Evolutionary conservation across 2,797 vertebrate genomes (phyloP), one percentile per base, ranked within the genome.

Genomic region (Mormyrus hasselquistii): DNA sequence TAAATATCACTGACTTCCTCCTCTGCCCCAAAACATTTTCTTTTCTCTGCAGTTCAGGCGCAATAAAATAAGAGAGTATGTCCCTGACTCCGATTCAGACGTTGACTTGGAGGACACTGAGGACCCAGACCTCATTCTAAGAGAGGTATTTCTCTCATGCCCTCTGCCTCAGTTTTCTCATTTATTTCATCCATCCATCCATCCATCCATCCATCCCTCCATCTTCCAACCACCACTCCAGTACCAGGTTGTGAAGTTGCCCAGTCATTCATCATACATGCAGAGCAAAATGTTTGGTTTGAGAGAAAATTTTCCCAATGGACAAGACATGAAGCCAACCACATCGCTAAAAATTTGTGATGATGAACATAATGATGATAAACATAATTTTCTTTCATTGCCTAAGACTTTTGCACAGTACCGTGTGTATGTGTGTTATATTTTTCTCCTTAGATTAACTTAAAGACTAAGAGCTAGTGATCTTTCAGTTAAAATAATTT

Each of bases 41-140:
- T 73, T 89, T 38, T 73, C 44, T 50, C 29, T 29, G 19, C 90
- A 96, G 96, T 96, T 97, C 92, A 96, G 91, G 91, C 93, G 92
- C 89, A 95, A 94, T 92, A 96, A 96, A 95, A 94, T 96, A 89
- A 95, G 94, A 82, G 93, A 95, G 1, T 91, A 73, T 47, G 25
- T 90, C 4, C 91, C 92, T 10, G 94, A 94, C 50, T 96, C 95
- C 25, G 95, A 96, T 91, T 96, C 95, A 0, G 95, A 96, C 88
- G 91, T 90, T 34, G 95, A 95, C 69, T 89, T 84, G 0, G 94
- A 92, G 0, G 90, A 93, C 44, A 92, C 90, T 25, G 93, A 95
- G 88, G 92, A 95, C 88, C 91, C 90, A 59, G 92, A 94, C 8
- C 89, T 96, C 79, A 79, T 95, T 90, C 92, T 95, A 91, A 94